Evolutionary conservation across 2,797 vertebrate species (phyloP).

Genomic region (Somateria mollissima): DNA sequence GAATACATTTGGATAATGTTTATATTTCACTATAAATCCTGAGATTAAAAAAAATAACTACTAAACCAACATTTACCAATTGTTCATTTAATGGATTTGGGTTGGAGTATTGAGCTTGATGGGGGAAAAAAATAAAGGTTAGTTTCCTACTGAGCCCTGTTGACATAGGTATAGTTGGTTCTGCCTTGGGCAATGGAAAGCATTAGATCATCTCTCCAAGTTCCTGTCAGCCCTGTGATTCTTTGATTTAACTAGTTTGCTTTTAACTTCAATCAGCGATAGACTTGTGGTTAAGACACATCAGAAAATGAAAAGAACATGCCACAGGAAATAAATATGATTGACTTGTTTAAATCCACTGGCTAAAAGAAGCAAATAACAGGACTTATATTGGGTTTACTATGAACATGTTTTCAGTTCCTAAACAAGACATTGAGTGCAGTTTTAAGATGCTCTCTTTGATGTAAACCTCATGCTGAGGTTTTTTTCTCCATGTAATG

Average conservation of each 20-base stretch:
- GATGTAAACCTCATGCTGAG: slow-evolving; percentile 43
- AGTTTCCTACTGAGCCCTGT: slow-evolving; percentile 15
- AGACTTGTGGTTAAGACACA: background rate
- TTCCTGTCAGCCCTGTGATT: slow-evolving; percentile 10
- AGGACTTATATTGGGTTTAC: background rate
- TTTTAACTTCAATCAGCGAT: slow-evolving; percentile 28
- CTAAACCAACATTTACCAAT: slow-evolving; percentile 11
- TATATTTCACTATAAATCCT: slow-evolving; percentile 47
- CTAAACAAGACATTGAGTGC: background rate
- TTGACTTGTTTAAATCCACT: background rate
- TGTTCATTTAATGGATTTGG: slow-evolving; percentile 18
- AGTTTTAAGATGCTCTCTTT: slow-evolving; percentile 30
- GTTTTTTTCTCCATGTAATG: slow-evolving; percentile 32
- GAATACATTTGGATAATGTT: slow-evolving; percentile 45
- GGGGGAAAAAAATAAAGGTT: background rate
- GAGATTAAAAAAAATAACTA: background rate
- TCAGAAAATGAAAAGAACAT: slow-evolving; percentile 11
- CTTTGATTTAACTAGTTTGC: slow-evolving; percentile 18
- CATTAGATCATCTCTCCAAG: slow-evolving; percentile 31
- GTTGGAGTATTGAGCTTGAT: background rate
- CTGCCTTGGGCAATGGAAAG: background rate
- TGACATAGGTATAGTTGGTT: background rate
- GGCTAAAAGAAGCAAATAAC: background rate
- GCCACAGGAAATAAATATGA: background rate
- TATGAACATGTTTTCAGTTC: slow-evolving; percentile 9